Evolutionary conservation across 2,888 invertebrate species (phyloP), one percentile per base, ranked within the genome.

Genomic region (Polydrusus pterygomalis): DNA sequence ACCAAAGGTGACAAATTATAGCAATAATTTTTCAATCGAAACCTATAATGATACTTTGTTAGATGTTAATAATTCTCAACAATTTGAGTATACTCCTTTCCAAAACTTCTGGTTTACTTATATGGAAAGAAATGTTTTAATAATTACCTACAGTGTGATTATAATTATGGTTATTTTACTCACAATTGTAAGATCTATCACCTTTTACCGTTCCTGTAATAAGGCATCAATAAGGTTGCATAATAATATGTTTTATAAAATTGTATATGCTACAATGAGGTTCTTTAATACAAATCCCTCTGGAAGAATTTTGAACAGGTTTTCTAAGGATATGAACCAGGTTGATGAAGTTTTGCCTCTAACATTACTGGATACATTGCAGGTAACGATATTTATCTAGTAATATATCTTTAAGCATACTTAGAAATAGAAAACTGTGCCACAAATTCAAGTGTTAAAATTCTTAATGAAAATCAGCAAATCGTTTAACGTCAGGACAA

Each of bases 261-360:
- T 94, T 8, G 90, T 93, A 10, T 87, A 90, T 49, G 90, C 92
- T 0, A 91, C 92, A 0, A 91, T 93, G 88, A 86, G 88, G 70
- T 94, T 94, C 85, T 94, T 94, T 85, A 93, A 93, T 81, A 89
- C 88, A 0, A 94, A 94, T 84, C 91, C 93, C 0, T 89, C 90
- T 1, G 91, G 91, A 6, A 87, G 90, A 54, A 90, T 94, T 77
- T 86, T 94, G 56, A 94, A 94, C 86, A 87, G 94, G 62, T 94
- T 94, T 85, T 91, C 93, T 1, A 94, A 93, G 84, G 94, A 94
- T 84, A 90, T 93, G 85, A 93, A 90, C 0, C 86, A 89, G 0
- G 88, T 91, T 20, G 91, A 91, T 82, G 91, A 91, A 81, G 74
- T 88, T 8, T 81, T 91, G 45, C 90, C 91, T 0, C 82, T 83